Percentiles rank a stretch among this genome's conserved stretches.
phyloP scores from a whole-genome alignment of 2,888 invertebrate species.

The Fragum sueziense region DNA sequence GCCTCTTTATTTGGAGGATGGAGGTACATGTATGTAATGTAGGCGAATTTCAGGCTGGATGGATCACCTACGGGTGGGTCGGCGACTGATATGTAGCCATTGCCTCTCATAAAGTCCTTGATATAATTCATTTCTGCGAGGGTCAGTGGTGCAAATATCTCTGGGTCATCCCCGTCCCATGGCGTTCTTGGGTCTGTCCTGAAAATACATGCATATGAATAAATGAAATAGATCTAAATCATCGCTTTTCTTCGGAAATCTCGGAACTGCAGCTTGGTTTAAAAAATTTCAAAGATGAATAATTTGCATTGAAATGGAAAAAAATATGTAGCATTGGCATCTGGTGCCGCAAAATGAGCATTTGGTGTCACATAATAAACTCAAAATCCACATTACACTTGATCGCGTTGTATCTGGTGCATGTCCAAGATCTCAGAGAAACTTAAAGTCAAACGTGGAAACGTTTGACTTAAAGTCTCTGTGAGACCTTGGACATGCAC shows the following conservation, averaged over 20 bases:
- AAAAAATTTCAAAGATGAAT: too few species aligned
- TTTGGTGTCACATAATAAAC: not conserved
- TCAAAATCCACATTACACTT: too few species aligned
- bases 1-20: conserved; percentile 46
- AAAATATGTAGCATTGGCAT: not conserved
- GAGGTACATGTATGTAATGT: conserved; percentile 47
- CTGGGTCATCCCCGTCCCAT: conserved; percentile 51
- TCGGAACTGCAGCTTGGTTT: not conserved
- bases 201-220: not conserved
- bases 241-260: not conserved
- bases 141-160: conserved; percentile 52
- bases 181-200: conserved; percentile 28
- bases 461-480: too few species aligned
- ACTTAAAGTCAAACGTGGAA: too few species aligned
- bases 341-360: not conserved
- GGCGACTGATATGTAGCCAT: conserved; percentile 37
- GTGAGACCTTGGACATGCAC: too few species aligned
- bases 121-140: conserved; percentile 49
- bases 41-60: conserved; percentile 48
- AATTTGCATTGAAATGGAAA: too few species aligned
- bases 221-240: not conserved
- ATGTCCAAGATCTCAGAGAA: too few species aligned
- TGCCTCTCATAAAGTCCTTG: conserved; percentile 39
- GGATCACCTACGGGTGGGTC: conserved; percentile 35
- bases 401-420: too few species aligned